Base-by-base conservation (phyloP, 2,113 vertebrate species). In the Heterotis niloticus region DNA sequence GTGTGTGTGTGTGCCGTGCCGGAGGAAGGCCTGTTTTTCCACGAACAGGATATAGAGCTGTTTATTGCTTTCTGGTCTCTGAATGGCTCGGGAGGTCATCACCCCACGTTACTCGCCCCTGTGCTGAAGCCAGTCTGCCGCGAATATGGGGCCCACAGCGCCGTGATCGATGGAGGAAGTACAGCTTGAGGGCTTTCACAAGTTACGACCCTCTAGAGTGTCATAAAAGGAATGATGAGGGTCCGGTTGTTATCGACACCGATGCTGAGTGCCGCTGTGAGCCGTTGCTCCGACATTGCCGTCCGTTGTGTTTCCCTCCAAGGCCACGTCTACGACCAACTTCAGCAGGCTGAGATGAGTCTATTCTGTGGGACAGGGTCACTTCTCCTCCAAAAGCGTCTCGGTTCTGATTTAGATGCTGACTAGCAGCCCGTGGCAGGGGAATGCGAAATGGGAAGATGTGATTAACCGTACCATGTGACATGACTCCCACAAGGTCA, bases 331-430 rank as follows among this genome's bases (percentile, higher is more conserved):
- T 23, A 13, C 10, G 20, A 26, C 9, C 11, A 20, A 9, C 24
- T 18, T 66, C 34, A 44, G 26, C 44, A 65, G 77, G 10, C 10
- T 13, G 16, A 59, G 62, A 10, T 10, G 20, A 75, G 77, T 79
- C 79, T 83, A 81, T 84, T 84, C 74, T 82, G 67, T 18, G 10
- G 10, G 5, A 54, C 28, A 81, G 81, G 14, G 81, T 88, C 82
- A 81, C 84, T 79, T 88, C 81, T 81, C 83, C 62, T 83, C 87
- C 85, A 34, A 90, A 88, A 88, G 88, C 84, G 83, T 81, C 85
- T 87, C 65, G 7, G 3, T 44, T 44, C 34, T 44, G 81, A 83
- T 81, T 26, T 84, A 86, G 85, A 44, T 44, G 34, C 34, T 7
- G 2, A 7, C 82, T 76, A 80, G 79, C 79, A 64, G 81, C 84